phyloP scores from a whole-genome alignment of 2,113 vertebrate species.

The Galbula dea region DNA sequence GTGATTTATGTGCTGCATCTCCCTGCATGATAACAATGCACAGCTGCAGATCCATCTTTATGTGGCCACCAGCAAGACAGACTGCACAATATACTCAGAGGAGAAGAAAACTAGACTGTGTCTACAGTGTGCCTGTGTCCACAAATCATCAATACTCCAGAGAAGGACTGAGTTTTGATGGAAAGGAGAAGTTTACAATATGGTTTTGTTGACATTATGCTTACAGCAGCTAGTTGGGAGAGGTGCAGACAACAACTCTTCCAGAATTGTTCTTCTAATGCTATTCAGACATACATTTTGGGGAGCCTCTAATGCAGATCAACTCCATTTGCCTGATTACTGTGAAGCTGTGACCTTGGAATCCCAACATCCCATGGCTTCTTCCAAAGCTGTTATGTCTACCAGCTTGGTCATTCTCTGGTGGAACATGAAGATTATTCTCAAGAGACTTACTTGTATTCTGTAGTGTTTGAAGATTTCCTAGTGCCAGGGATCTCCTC shows the following conservation, averaged over 20 bases:
- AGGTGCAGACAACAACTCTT: background rate
- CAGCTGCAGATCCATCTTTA: background rate
- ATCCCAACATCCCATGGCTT: background rate
- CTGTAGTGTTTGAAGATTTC: conserved; percentile 74
- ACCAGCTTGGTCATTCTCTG: background rate
- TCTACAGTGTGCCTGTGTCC: background rate
- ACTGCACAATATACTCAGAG: background rate
- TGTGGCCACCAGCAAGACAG: background rate
- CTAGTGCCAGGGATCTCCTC: conserved; percentile 82
- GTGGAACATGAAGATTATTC: background rate
- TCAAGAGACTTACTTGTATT: conserved; percentile 80
- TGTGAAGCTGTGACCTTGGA: background rate
- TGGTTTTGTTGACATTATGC: background rate
- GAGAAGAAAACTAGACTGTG: background rate
- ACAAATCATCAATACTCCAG: rapidly evolving
- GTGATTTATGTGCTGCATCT: background rate
- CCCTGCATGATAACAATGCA: background rate
- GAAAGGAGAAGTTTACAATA: background rate
- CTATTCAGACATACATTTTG: background rate
- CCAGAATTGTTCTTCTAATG: background rate
- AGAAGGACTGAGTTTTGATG: background rate
- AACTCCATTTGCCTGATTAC: background rate
- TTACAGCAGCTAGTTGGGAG: background rate
- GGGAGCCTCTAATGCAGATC: background rate
- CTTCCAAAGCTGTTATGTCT: rapidly evolving